Evolutionary conservation across 2,113 vertebrate species (phyloP), one percentile per base, ranked within the genome.

Genomic region (Glaucidium brasilianum): DNA sequence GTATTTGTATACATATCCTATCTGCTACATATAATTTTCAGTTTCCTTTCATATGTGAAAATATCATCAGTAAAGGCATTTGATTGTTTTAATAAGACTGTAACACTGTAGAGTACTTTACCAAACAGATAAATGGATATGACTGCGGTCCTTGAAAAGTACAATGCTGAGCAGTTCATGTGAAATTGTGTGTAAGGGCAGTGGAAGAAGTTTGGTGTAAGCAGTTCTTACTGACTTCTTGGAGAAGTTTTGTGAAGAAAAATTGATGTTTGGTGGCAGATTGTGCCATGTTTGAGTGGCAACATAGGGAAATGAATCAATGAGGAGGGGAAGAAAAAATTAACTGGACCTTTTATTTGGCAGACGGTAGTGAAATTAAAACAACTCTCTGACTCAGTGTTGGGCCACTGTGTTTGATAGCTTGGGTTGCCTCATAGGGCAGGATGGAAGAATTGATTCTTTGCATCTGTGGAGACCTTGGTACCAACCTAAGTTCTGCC

Each of bases 381-480:
- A 55, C 0, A 0, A 1, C 26, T 26, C 43, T 79, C 22, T 6
- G 6, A 23, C 37, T 62, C 13, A 0, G 12, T 26, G 19, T 15
- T 74, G 50, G 55, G 47, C 29, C 19, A 5, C 74, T 37, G 45
- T 1, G 0, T 74, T 53, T 74, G 25, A 13, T 34, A 30, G 86
- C 35, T 68, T 53, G 45, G 25, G 17, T 16, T n/a, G 35, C 27
- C 22, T 63, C 5, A 2, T 25, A 66, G 81, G 34, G 32, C 9
- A 23, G 4, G 43, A 74, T 41, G n/a, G 74, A 47, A 69, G 17
- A 76, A 62, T 41, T 0, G 9, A 11, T 12, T 30, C 12, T 77
- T 43, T 77, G 73, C 68, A 84, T 25, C 37, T 77, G 37, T 41
- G 50, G 55, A 9, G 18, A 37, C 1, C 2, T 47, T 41, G 55